phyloP scores from a whole-genome alignment of 2,113 vertebrate species.

The Mohoua ochrocephala region DNA sequence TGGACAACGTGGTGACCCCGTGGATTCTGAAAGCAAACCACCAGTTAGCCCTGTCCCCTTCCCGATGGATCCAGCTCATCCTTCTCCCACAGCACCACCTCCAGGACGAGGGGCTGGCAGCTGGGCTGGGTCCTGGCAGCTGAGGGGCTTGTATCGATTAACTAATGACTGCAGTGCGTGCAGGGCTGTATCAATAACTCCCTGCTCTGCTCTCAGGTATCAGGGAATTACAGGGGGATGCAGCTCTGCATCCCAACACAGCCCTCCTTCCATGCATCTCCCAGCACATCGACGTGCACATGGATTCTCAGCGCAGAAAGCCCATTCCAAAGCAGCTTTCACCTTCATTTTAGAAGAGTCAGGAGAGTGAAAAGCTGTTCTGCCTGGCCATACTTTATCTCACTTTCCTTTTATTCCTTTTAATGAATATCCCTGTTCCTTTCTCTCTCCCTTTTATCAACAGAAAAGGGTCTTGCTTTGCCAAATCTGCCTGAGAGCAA shows the following conservation, averaged over 20 bases:
- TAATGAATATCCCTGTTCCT: slow-evolving; percentile 20
- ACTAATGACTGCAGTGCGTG: slow-evolving; percentile 39
- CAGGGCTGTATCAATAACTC: slow-evolving; percentile 44
- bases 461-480: slow-evolving; percentile 30
- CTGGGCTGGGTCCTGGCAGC: neutral
- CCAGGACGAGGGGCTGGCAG: neutral
- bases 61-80: accelerated
- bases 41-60: neutral
- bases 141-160: neutral
- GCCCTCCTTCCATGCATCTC: neutral
- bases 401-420: slow-evolving; percentile 27
- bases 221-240: slow-evolving; percentile 30
- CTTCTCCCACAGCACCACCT: neutral
- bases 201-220: neutral
- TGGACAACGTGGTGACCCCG: accelerated
- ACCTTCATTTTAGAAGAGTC: neutral
- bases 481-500: slow-evolving; percentile 51
- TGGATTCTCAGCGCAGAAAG: neutral
- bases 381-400: slow-evolving; percentile 8
- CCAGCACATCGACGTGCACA: neutral
- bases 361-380: neutral
- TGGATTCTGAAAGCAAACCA: neutral
- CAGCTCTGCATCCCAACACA: slow-evolving; percentile 19
- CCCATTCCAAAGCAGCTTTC: neutral
- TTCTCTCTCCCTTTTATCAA: slow-evolving; percentile 31